Conservation (phyloP, 1,140 invertebrate genomes). For the Camponotus pennsylvanicus region DNA sequence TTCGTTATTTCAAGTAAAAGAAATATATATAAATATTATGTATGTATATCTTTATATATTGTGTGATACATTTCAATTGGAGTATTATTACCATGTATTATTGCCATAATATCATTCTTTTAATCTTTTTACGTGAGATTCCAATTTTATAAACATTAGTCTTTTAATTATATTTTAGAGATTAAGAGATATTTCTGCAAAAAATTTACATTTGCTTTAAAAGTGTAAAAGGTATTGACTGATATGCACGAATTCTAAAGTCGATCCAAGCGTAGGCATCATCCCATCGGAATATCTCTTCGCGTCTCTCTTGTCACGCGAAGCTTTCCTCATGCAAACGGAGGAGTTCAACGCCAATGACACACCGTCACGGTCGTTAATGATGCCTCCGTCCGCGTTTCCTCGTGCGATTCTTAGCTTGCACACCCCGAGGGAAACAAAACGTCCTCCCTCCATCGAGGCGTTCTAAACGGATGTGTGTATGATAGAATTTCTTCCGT, state of each 20-base stretch:
- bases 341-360: slow-evolving; percentile 75
- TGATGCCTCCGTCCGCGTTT: slow-evolving; percentile 68
- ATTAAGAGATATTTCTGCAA: neutral
- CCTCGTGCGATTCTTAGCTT: slow-evolving; percentile 74
- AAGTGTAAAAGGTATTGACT: slow-evolving; percentile 6
- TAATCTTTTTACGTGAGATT: slow-evolving; percentile 1
- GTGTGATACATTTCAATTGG: neutral
- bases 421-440: slow-evolving; percentile 76
- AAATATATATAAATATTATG: neutral
- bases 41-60: neutral
- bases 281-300: slow-evolving; percentile 23
- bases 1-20: neutral
- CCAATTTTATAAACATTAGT: neutral
- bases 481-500: slow-evolving; percentile 86
- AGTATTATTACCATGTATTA: neutral
- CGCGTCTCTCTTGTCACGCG: neutral
- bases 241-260: neutral
- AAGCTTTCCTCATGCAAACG: slow-evolving; percentile 61
- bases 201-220: slow-evolving; percentile 2
- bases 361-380: slow-evolving; percentile 74
- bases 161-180: neutral
- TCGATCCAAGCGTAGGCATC: neutral
- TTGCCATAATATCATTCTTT: neutral
- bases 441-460: slow-evolving; percentile 78
- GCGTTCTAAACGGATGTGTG: slow-evolving; percentile 83